Conservation (phyloP, 1,140 invertebrate genomes). For the Neelides sp. region DNA sequence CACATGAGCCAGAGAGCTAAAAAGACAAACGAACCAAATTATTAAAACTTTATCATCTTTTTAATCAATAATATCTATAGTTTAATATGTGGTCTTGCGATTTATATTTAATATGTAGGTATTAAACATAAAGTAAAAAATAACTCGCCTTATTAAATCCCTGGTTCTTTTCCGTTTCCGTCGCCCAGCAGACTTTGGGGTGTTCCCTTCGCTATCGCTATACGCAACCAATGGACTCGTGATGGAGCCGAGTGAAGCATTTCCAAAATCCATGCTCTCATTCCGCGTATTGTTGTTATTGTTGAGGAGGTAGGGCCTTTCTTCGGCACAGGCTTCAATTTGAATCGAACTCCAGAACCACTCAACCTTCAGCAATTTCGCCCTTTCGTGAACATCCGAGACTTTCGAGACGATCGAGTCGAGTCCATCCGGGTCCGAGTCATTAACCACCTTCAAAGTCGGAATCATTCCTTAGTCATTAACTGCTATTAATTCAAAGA, state of each 20-base stretch:
- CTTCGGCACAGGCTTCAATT: constrained; percentile 80
- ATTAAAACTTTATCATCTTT: background rate
- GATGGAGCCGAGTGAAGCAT: constrained; percentile 18
- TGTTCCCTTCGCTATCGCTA: constrained; percentile 15
- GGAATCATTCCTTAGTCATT: background rate
- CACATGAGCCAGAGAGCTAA: constrained; percentile 8
- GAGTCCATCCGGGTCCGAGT: constrained; percentile 24
- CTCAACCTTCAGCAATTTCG: constrained; percentile 68
- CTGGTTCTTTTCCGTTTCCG: constrained; percentile 61
- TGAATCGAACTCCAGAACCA: constrained; percentile 98
- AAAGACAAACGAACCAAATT: background rate
- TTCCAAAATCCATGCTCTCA: constrained; percentile 9
- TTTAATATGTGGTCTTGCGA: background rate
- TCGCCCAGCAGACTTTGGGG: constrained; percentile 15
- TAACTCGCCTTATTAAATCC: constrained; percentile 33
- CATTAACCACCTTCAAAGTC: constrained; percentile 26
- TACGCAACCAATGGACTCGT: constrained; percentile 14
- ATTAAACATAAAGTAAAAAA: constrained; percentile 4
- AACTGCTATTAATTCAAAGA: background rate
- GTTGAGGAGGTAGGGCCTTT: constrained; percentile 66
- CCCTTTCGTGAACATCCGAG: constrained; percentile 35
- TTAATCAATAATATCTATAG: background rate
- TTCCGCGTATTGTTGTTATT: constrained; percentile 8
- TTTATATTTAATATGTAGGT: background rate
- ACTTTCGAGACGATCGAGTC: constrained; percentile 25